Evolutionary conservation across 2,113 vertebrate genomes (phyloP), one percentile per base, ranked within the genome.

Genomic region (Perognathus longimembris): DNA sequence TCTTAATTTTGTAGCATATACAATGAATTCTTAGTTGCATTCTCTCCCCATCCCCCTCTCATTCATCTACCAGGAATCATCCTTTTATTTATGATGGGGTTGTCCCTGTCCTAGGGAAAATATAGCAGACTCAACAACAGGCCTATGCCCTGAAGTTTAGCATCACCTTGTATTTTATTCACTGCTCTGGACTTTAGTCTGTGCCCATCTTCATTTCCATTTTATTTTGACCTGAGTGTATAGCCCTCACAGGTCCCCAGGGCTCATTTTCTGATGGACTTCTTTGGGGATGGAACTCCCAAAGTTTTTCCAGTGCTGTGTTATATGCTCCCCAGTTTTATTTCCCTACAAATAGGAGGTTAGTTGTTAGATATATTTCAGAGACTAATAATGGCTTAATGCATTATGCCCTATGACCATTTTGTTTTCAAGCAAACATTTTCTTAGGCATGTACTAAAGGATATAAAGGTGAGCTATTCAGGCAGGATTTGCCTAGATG

Each of bases 391-490:
- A 85, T 75, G 21, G 7, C 14, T 74, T 21, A 63, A 54, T 66
- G n/a, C 12, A 28, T 77, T 78, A 67, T 42, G 45, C 36, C 81
- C 67, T 71, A 89, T 57, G 79, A 28, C 1, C 1, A 26, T 36
- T 92, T 85, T 63, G 20, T 36, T 95, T 85, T 79, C 6, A 78
- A 75, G 61, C 24, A n/a, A 8, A 67, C 86, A 30, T 8, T 64
- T 81, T 74, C 42, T 85, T 34, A 80, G 20, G 4, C 10, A 17
- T 67, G 11, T 73, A 66, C 40, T 84, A n/a, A 76, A 90, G 28
- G n/a, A 54, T 64, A 71, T 64, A 71, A 94, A 90, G 69, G 18
- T 73, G 15, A 14, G 59, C 64, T 75, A 89, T 66, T 93, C 64
- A 90, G 54, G 61, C 21, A 50, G 10, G 82, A 66, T 93, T 82